These are phyloP conservation scores for Rhynchonycteris naso DNA, from an alignment of 2,797 vertebrate genomes.

Conservation along the genomic window DNA sequence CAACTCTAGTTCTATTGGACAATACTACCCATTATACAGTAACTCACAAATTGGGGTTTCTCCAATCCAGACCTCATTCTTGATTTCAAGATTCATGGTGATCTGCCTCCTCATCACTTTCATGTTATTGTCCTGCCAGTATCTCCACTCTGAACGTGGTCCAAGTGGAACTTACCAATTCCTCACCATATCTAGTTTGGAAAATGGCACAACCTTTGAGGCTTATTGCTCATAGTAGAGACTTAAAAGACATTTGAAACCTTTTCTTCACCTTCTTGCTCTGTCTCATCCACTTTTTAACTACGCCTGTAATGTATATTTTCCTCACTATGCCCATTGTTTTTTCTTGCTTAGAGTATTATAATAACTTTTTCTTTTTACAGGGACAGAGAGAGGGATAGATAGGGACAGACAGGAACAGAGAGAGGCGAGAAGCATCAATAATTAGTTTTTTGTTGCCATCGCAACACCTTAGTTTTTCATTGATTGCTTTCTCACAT, in stretches of 20 bases:
- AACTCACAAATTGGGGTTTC: neutral
- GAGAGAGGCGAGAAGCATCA: too few relatives aligned
- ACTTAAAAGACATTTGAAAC: conserved; percentile 1
- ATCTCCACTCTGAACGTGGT: neutral
- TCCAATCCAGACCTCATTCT: neutral
- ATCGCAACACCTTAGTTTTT: too few relatives aligned
- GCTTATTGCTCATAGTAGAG: neutral
- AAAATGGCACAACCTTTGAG: neutral
- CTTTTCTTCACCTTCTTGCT: neutral
- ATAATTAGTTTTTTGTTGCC: too few relatives aligned
- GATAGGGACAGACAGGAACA: too few relatives aligned
- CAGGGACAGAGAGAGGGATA: too few relatives aligned
- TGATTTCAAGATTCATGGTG: neutral
- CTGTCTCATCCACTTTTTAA: neutral
- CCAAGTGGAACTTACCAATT: neutral
- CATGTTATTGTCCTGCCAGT: neutral
- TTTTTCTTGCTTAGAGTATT: neutral
- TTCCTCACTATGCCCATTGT: neutral
- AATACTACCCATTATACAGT: neutral
- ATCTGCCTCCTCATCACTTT: neutral
- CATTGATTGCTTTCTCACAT: too few relatives aligned
- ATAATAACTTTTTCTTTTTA: too few relatives aligned
- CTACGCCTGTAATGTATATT: neutral
- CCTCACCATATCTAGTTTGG: neutral
- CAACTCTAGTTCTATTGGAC: neutral